Evolutionary conservation across 1,140 invertebrate genomes (phyloP), one percentile per base, ranked within the genome.

Genomic region (Drosophila littoralis): DNA sequence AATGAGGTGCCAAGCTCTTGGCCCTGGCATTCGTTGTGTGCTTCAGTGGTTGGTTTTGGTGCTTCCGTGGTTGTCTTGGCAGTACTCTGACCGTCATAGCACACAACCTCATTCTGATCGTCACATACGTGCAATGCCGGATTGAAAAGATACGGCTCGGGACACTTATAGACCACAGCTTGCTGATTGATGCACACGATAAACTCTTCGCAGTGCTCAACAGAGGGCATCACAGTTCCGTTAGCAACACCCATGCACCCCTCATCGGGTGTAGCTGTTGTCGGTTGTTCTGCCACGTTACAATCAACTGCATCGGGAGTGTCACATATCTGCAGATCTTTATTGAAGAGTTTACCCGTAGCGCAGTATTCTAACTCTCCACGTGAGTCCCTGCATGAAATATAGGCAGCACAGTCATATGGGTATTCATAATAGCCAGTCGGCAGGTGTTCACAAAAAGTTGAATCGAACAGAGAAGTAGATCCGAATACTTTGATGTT

Each of bases 261-360:
- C n/a, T 52, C 54, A 38, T 80, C 42, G 22, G 22, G 4, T 7
- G 76, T 61, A 46, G 22, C 10, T 28, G 46, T 17, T 6, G 6
- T 28, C 10, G 46, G 46, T 10, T 71, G 43, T 6, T 64, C 52
- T 36, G 65, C n/a, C 1, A 48, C 57, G 7, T 8, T 36, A 28
- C 79, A 81, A 0, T 73, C 28, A 2, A 86, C 83, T 2, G 77
- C 58, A 32, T 88, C 84, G 2, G 84, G 77, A 3, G 74, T 85
- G 17, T 90, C 86, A 22, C 84, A 90, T 10, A 90, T 74, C 2
- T 52, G 64, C 1, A 82, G 28, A 10, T 13, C 12, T 33, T 33
- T 10, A 43, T 89, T 89, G 32, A 74, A 90, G 0, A 85, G 57
- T 32, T 75, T 81, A 9, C 65, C 76, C 0, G 4, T 9, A 1